These are phyloP conservation scores for Indicator maculatus DNA, from an alignment of 2,113 vertebrate species.

Conservation along the genomic window DNA sequence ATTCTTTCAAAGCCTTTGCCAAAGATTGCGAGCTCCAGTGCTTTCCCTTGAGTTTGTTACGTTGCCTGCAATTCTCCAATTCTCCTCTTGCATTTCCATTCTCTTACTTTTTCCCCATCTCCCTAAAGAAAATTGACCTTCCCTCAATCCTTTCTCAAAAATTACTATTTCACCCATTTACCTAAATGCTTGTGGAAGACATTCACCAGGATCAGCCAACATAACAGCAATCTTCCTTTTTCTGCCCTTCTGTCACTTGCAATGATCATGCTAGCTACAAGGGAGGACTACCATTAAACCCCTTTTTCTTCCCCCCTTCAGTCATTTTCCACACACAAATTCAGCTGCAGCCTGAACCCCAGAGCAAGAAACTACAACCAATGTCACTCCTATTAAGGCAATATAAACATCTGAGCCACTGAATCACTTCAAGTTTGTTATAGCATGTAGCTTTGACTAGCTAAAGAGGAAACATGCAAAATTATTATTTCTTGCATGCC, in stretches of 20 bases:
- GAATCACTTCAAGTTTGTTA: background rate
- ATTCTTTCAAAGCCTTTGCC: background rate
- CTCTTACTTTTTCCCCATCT: background rate
- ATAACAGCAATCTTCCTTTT: background rate
- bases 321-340: background rate
- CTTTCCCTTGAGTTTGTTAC: background rate
- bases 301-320: background rate
- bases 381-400: background rate
- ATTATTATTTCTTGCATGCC: background rate
- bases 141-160: background rate
- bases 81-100: background rate
- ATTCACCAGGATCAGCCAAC: background rate
- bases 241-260: background rate
- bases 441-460: background rate
- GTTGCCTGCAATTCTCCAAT: background rate
- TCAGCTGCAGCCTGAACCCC: background rate
- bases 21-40: background rate
- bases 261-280: background rate
- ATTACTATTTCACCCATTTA: background rate
- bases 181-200: background rate
- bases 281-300: background rate
- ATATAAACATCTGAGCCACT: conserved; percentile 1
- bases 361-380: background rate
- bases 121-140: background rate
- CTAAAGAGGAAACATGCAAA: background rate